A percentile compares a stretch with the other conserved stretches of the same genome.
Evolutionary conservation across 2,113 vertebrate species (phyloP).

Genomic region (Oreocharis arfaki): DNA sequence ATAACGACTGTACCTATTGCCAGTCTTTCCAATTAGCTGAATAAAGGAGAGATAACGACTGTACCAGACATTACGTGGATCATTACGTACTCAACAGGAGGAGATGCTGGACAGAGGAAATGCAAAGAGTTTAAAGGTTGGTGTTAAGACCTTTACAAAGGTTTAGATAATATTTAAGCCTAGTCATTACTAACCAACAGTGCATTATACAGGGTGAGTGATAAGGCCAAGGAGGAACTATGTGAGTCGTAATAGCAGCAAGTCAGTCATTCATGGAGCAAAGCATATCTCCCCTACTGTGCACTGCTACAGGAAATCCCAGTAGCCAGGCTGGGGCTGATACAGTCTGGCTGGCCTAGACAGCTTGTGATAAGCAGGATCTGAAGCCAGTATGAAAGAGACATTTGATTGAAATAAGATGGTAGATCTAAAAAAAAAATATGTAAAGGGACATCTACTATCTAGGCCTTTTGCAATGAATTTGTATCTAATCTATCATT

Average conservation of each 20-base stretch:
- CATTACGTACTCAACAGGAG: not conserved
- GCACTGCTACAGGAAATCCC: not conserved
- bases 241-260: not conserved
- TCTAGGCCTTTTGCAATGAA: not conserved
- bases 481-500: not conserved
- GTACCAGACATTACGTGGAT: not conserved
- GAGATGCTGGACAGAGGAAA: not conserved
- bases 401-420: not conserved
- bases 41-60: not conserved
- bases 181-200: not conserved
- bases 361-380: not conserved
- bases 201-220: not conserved
- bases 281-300: not conserved
- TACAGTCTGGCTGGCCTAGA: not conserved
- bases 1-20: not conserved
- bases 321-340: not conserved
- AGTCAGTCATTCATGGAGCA: not conserved
- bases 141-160: not conserved
- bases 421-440: not conserved
- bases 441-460: not conserved
- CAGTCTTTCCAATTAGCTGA: not conserved
- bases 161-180: not conserved
- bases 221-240: not conserved
- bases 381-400: not conserved
- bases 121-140: not conserved